Evolutionary conservation across 2,888 invertebrate genomes (phyloP).

Genomic region (Geophilus truncorum): DNA sequence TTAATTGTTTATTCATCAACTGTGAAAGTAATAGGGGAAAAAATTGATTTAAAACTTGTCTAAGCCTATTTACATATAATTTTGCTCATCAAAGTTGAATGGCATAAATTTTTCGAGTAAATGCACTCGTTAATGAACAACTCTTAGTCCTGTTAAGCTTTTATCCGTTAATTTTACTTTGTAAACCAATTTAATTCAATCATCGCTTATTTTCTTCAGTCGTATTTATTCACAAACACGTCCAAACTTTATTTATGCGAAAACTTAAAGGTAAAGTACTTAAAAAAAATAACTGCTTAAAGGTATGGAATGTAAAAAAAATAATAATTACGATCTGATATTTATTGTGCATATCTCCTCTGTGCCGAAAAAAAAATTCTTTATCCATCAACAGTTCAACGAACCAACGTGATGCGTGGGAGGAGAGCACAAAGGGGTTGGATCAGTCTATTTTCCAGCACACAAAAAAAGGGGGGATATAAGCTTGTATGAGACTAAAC

Average conservation of each 20-base stretch:
- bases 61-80: neutral
- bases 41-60: neutral
- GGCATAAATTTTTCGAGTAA: neutral
- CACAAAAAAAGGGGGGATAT: neutral
- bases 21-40: neutral
- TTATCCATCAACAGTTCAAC: constrained; percentile 4
- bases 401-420: constrained; percentile 8
- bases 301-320: neutral
- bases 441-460: neutral
- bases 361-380: neutral
- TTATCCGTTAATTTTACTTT: neutral
- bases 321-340: neutral
- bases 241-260: no score
- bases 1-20: neutral
- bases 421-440: constrained; percentile 23
- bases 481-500: neutral
- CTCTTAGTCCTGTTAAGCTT: neutral
- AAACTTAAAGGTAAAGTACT: no score
- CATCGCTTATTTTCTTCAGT: no score
- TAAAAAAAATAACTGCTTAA: neutral
- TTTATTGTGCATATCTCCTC: constrained; percentile 1
- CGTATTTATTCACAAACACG: no score
- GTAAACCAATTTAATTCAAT: neutral
- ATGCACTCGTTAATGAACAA: no score
- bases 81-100: no score